Evolutionary conservation across 1,140 invertebrate species (phyloP).

Genomic region (Lepidurus couesii): DNA sequence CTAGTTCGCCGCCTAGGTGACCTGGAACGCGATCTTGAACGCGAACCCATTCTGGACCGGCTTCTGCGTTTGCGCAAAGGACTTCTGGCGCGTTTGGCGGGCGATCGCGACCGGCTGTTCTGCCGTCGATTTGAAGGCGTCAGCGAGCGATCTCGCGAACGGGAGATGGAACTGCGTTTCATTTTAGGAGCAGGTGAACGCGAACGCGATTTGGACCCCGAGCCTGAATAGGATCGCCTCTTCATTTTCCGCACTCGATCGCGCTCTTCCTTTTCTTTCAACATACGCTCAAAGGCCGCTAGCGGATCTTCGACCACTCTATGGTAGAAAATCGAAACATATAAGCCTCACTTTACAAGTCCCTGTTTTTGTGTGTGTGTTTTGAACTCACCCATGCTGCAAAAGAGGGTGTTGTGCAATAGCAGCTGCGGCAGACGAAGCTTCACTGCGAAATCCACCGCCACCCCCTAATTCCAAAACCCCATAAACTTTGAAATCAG

Average conservation of each 20-base stretch:
- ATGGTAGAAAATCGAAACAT: slow-evolving; percentile 34
- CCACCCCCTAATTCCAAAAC: background rate
- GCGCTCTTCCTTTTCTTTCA: slow-evolving; percentile 72
- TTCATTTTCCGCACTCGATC: slow-evolving; percentile 49
- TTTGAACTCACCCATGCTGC: slow-evolving; percentile 26
- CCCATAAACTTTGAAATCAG: too few species aligned
- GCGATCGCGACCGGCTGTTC: slow-evolving; percentile 34
- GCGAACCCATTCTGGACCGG: slow-evolving; percentile 35
- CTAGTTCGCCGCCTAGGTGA: slow-evolving; percentile 35
- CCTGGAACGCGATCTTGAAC: slow-evolving; percentile 42
- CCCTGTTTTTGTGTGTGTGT: background rate
- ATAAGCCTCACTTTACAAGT: background rate
- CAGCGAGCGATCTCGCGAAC: slow-evolving; percentile 41
- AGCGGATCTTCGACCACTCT: slow-evolving; percentile 72
- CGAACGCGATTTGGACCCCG: slow-evolving; percentile 36
- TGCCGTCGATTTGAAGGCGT: slow-evolving; percentile 30
- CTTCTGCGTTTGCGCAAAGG: slow-evolving; percentile 32
- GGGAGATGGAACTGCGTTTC: slow-evolving; percentile 34
- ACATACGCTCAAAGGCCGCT: slow-evolving; percentile 75
- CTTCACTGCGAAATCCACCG: slow-evolving; percentile 7
- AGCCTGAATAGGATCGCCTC: slow-evolving; percentile 35
- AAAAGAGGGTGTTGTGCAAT: slow-evolving; percentile 34
- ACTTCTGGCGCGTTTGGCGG: background rate
- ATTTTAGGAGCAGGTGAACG: slow-evolving; percentile 38
- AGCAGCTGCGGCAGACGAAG: slow-evolving; percentile 15